phyloP scores from a whole-genome alignment of 2,888 invertebrate genomes.

The Arrhopalites spinosus region DNA sequence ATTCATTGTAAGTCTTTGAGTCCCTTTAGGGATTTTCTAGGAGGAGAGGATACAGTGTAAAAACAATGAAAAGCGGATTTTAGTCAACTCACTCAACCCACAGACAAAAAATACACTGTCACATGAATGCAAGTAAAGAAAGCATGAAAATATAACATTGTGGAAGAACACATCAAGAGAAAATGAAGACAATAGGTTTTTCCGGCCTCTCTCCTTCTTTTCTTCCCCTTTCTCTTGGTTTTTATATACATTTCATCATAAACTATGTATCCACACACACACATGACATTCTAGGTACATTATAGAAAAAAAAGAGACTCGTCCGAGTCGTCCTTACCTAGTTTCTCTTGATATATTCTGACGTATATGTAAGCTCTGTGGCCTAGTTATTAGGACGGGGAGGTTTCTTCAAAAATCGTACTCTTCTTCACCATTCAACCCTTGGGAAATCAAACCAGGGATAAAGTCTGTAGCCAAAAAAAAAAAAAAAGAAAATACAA shows the following conservation, averaged over 20 bases:
- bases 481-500: conserved; percentile 35
- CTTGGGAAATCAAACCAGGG: conserved; percentile 55
- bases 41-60: background rate
- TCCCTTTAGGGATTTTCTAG: background rate
- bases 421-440: conserved; percentile 50
- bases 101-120: background rate
- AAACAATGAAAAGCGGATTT: background rate
- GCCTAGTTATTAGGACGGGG: conserved; percentile 32
- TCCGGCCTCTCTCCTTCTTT: background rate
- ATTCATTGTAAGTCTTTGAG: background rate
- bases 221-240: background rate
- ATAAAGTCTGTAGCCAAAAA: conserved; percentile 47
- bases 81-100: background rate
- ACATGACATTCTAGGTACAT: background rate
- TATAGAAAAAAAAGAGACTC: background rate
- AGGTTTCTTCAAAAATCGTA: conserved; percentile 32
- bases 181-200: background rate
- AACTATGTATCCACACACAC: too few relatives aligned
- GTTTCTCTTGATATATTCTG: background rate
- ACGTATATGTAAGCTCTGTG: conserved; percentile 10
- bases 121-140: background rate
- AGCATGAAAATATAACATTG: background rate
- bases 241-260: background rate
- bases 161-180: background rate
- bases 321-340: background rate